Percentiles rank a stretch among this genome's conserved stretches.
phyloP scores from a whole-genome alignment of 2,888 invertebrate species.

The Chorisops tibialis region DNA sequence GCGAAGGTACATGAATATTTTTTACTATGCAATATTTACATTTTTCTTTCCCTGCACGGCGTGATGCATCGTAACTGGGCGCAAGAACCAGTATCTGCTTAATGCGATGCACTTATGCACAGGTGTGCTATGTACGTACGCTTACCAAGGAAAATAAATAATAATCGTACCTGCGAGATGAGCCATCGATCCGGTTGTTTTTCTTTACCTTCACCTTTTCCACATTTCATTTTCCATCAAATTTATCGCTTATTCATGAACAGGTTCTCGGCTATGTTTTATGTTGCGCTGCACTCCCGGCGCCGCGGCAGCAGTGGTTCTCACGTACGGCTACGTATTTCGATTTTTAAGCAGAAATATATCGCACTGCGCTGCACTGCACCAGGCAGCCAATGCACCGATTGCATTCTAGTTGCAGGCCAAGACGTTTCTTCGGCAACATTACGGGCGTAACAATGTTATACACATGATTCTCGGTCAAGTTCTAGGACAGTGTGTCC shows the following conservation, averaged over 20 bases:
- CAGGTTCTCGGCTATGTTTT: neutral
- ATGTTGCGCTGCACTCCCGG: neutral
- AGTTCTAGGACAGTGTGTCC: constrained; percentile 12
- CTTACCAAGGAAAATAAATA: no score
- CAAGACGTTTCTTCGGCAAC: neutral
- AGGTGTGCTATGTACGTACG: no score
- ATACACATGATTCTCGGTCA: constrained; percentile 7
- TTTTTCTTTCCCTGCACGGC: no score
- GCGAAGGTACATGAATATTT: no score
- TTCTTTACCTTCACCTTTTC: neutral
- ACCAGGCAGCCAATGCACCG: neutral
- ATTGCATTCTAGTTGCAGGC: neutral
- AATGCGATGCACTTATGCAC: no score
- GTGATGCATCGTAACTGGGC: no score
- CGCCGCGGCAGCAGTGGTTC: neutral
- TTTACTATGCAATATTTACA: no score
- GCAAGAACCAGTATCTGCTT: no score
- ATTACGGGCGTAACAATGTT: neutral
- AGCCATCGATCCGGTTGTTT: neutral
- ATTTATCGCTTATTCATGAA: neutral
- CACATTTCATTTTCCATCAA: neutral
- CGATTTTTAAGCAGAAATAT: neutral
- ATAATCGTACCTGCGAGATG: neutral
- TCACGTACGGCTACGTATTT: neutral
- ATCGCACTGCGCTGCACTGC: neutral